phyloP scores from a whole-genome alignment of 30 jellyfish, hydroid and myxozoan genomes.

The Chrysaora quinquecirrha region DNA sequence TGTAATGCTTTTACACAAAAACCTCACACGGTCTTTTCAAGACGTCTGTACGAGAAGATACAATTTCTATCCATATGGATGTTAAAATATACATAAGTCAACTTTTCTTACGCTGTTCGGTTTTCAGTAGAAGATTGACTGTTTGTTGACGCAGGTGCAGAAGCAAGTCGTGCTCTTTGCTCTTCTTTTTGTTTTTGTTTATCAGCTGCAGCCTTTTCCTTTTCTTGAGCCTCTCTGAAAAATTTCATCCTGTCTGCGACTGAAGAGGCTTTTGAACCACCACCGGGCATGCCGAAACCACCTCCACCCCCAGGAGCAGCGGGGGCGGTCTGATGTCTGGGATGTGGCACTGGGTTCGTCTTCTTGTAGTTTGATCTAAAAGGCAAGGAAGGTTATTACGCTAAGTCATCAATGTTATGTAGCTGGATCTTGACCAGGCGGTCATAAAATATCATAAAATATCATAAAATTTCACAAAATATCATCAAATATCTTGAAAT shows the following conservation, averaged over 20 bases:
- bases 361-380: conserved; percentile 51
- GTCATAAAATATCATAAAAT: too few relatives aligned
- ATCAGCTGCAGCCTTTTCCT: conserved; percentile 78
- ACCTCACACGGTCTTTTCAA: too few relatives aligned
- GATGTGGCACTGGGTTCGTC: conserved; percentile 56
- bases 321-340: conserved; percentile 73
- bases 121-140: conserved; percentile 43
- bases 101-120: conserved; percentile 84
- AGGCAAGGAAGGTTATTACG: not conserved
- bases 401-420: not conserved
- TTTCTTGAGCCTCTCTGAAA: conserved; percentile 84
- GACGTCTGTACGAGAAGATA: too few relatives aligned
- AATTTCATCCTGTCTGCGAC: conserved; percentile 90
- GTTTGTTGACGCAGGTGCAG: conserved; percentile 70
- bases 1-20: too few relatives aligned
- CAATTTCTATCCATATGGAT: too few relatives aligned
- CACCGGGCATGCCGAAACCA: conserved; percentile 34
- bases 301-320: conserved; percentile 44
- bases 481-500: too few relatives aligned
- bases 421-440: too few relatives aligned
- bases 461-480: too few relatives aligned
- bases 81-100: too few relatives aligned
- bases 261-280: conserved; percentile 60
- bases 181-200: conserved; percentile 65
- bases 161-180: conserved; percentile 60